phyloP scores from a whole-genome alignment of 2,888 invertebrate genomes.

The Conops quadrifasciatus region DNA sequence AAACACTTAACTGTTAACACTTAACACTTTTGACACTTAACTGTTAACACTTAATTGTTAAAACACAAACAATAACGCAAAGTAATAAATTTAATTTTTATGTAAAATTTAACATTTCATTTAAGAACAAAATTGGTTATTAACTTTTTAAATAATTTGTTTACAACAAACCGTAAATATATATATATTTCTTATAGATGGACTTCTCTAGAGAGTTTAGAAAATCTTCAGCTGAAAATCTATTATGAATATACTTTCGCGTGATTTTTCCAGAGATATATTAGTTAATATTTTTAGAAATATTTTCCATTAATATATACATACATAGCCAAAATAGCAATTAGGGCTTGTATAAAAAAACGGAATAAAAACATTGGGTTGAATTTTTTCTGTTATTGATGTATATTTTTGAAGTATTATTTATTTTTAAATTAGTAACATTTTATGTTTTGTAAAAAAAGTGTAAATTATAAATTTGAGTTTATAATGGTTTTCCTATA shows the following conservation, averaged over 20 bases:
- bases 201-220: too few species aligned
- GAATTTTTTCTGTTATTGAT: slow-evolving; percentile 8
- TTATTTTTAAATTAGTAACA: slow-evolving; percentile 31
- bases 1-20: too few species aligned
- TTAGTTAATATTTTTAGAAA: too few species aligned
- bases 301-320: too few species aligned
- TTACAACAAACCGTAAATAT: background rate
- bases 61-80: too few species aligned
- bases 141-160: background rate
- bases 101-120: too few species aligned
- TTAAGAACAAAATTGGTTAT: background rate
- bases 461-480: slow-evolving; percentile 9
- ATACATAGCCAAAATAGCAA: background rate
- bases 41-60: background rate
- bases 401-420: slow-evolving; percentile 36
- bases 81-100: too few species aligned
- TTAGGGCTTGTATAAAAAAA: slow-evolving; percentile 18
- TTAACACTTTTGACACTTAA: background rate
- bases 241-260: too few species aligned
- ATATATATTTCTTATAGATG: too few species aligned
- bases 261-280: too few species aligned
- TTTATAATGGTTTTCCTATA: slow-evolving; percentile 38
- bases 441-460: background rate
- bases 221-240: too few species aligned
- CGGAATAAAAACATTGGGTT: slow-evolving; percentile 41